These are phyloP conservation scores for Pagetopsis macropterus DNA, from an alignment of 2,797 vertebrate genomes.

Conservation along the genomic window DNA sequence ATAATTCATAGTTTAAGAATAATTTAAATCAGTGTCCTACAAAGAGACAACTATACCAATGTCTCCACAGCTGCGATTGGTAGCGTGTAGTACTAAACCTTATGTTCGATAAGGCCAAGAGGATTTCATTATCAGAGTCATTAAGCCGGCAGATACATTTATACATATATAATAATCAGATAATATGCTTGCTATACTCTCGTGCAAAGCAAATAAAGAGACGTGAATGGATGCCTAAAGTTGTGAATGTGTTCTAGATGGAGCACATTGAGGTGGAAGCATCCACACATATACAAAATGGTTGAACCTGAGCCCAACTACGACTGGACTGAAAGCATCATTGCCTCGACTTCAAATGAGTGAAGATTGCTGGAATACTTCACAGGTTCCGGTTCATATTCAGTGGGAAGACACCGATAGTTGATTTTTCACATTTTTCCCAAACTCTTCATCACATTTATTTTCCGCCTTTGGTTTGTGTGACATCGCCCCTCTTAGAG, in stretches of 20 bases:
- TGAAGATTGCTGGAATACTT: not conserved
- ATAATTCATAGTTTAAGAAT: too few species aligned
- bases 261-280: not conserved
- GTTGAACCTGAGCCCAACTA: not conserved
- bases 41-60: too few species aligned
- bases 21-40: too few species aligned
- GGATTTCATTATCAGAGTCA: too few species aligned
- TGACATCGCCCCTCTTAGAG: not conserved
- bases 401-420: not conserved
- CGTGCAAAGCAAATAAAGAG: constrained; percentile 2
- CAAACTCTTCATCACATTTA: not conserved
- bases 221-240: not conserved
- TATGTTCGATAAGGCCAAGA: too few species aligned
- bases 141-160: too few species aligned
- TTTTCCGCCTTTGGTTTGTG: not conserved
- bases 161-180: too few species aligned
- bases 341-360: too few species aligned
- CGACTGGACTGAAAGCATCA: not conserved
- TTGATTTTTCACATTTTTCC: not conserved
- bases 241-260: not conserved
- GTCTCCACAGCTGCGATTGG: too few species aligned
- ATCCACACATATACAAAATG: not conserved
- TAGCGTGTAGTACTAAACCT: too few species aligned
- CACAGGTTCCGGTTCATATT: not conserved
- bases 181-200: not conserved